Conservation (phyloP, 1,140 invertebrate species). For the Cherax destructor region DNA sequence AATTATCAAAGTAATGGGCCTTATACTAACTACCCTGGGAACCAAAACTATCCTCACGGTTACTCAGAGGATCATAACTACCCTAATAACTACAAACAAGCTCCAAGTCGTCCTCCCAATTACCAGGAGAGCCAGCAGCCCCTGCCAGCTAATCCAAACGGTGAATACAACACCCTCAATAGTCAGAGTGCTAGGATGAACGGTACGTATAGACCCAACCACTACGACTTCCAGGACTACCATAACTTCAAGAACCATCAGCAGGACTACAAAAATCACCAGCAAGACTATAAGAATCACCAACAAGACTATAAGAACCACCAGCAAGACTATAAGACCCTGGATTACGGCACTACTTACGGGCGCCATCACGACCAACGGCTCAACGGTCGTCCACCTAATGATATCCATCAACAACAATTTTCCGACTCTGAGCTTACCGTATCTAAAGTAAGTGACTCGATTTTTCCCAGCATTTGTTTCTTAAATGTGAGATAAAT, state of each 20-base stretch:
- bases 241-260: conserved; percentile 66
- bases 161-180: conserved; percentile 46
- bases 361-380: conserved; percentile 43
- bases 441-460: conserved; percentile 56
- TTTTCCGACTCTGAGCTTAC: conserved; percentile 59
- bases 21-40: conserved; percentile 34
- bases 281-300: conserved; percentile 33
- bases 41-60: conserved; percentile 3
- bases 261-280: conserved; percentile 52
- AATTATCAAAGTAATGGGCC: conserved; percentile 59
- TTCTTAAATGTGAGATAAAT: background rate
- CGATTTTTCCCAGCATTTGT: background rate
- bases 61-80: conserved; percentile 54
- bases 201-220: conserved; percentile 25
- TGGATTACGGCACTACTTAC: conserved; percentile 47
- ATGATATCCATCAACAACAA: conserved; percentile 44
- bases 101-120: conserved; percentile 17
- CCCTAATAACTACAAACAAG: conserved; percentile 45
- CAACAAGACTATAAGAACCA: conserved; percentile 60
- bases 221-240: conserved; percentile 66
- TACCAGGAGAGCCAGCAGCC: conserved; percentile 38
- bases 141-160: background rate
- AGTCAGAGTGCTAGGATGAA: conserved; percentile 24
- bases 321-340: conserved; percentile 35
- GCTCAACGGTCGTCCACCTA: conserved; percentile 34